A percentile compares a stretch with the other conserved stretches of the same genome.
These are phyloP conservation scores for Hyppa rectilinea DNA, from an alignment of 2,888 invertebrate genomes.

Conservation along the genomic window DNA sequence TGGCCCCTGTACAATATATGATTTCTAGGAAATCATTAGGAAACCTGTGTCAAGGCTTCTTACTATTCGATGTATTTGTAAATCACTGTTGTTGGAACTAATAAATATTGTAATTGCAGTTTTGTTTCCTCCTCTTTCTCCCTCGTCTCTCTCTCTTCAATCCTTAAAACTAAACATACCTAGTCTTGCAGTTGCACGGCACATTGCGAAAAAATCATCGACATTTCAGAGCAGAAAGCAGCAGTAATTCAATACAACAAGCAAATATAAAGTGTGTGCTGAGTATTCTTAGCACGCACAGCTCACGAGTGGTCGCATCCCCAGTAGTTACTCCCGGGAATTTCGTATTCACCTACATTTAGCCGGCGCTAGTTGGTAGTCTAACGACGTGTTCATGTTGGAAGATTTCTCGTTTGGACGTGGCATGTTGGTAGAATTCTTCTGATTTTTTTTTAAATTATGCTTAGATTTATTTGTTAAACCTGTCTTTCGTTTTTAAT, in stretches of 20 bases:
- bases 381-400: slow-evolving; percentile 62
- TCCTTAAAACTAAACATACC: too few species aligned
- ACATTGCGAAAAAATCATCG: too few species aligned
- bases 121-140: too few species aligned
- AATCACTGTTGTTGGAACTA: background rate
- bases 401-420: slow-evolving; percentile 51
- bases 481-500: too few species aligned
- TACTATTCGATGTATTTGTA: background rate
- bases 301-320: slow-evolving; percentile 69
- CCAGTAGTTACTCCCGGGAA: slow-evolving; percentile 56
- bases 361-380: slow-evolving; percentile 70
- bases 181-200: background rate
- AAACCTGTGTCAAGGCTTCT: background rate
- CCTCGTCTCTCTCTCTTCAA: too few species aligned
- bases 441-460: background rate
- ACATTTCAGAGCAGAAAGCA: slow-evolving; percentile 23
- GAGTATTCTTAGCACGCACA: slow-evolving; percentile 66
- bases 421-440: slow-evolving; percentile 43
- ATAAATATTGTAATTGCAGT: background rate
- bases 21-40: background rate
- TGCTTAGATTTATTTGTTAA: background rate
- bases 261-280: slow-evolving; percentile 53
- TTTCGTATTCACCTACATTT: slow-evolving; percentile 71
- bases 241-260: slow-evolving; percentile 53
- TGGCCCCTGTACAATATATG: too few species aligned